Evolutionary conservation across 2,113 vertebrate species (phyloP).

Genomic region (Zingel zingel): DNA sequence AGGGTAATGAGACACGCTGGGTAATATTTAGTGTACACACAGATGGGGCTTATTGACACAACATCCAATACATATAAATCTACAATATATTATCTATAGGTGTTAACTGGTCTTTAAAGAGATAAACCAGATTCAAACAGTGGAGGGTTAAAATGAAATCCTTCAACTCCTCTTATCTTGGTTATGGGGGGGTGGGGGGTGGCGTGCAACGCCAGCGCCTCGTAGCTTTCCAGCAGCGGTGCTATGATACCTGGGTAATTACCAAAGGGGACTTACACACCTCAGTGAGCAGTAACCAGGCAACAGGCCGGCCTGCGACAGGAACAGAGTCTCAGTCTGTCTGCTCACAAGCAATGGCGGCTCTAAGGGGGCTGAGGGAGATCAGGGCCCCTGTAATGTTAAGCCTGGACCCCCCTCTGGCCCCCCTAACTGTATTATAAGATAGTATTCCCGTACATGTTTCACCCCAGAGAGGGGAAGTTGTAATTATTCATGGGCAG

Average conservation of each 20-base stretch:
- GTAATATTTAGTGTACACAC: constrained; percentile 39
- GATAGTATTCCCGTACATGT: not conserved
- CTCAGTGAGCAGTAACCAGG: constrained; percentile 75
- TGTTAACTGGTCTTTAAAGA: constrained; percentile 25
- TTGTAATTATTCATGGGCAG: not conserved
- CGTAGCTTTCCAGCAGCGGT: constrained; percentile 42
- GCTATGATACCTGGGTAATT: constrained; percentile 78
- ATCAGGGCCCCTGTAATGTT: not conserved
- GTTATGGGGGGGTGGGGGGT: not conserved
- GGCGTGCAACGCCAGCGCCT: constrained; percentile 2
- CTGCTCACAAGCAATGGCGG: not conserved
- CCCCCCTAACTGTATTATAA: too few relatives aligned
- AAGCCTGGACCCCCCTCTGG: not conserved
- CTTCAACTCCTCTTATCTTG: constrained; percentile 39
- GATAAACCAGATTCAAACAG: not conserved
- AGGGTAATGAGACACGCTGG: constrained; percentile 24
- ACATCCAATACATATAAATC: not conserved
- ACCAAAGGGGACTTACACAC: constrained; percentile 67
- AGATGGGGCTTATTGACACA: constrained; percentile 35
- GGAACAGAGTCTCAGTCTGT: constrained; percentile 57
- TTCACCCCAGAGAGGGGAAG: not conserved
- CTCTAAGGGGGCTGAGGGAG: not conserved
- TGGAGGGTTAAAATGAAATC: constrained; percentile 36
- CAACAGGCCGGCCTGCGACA: constrained; percentile 64
- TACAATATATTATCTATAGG: not conserved